Evolutionary conservation across 1,140 invertebrate species (phyloP).

Genomic region (Polyergus mexicanus): DNA sequence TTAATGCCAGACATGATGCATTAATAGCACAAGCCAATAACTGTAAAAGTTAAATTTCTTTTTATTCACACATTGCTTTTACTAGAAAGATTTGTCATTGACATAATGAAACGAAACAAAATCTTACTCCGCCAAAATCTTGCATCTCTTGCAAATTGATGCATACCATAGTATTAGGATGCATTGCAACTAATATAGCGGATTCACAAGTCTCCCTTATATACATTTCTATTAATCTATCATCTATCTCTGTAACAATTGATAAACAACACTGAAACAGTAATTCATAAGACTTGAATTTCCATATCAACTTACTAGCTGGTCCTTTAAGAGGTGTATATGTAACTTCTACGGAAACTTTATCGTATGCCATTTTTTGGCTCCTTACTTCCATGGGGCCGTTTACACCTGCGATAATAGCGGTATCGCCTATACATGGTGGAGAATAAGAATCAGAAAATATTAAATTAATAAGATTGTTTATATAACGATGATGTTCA

Average conservation of each 20-base stretch:
- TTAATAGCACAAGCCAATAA: conserved; percentile 93
- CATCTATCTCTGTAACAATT: conserved; percentile 88
- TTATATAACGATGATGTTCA: not conserved
- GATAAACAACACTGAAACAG: conserved; percentile 37
- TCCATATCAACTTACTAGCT: conserved; percentile 87
- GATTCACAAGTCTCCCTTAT: conserved; percentile 92
- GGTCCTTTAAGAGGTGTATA: conserved; percentile 92
- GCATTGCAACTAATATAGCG: conserved; percentile 89
- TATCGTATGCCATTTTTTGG: conserved; percentile 92
- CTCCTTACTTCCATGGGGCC: conserved; percentile 94
- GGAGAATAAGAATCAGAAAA: conserved; percentile 46
- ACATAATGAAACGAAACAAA: conserved; percentile 40
- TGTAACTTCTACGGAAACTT: conserved; percentile 92
- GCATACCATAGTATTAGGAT: conserved; percentile 92
- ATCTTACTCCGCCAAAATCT: conserved; percentile 92
- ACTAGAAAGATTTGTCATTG: conserved; percentile 6
- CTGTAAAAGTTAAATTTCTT: conserved; percentile 84
- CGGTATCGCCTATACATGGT: conserved; percentile 90
- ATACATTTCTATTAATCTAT: conserved; percentile 91
- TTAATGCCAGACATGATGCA: conserved; percentile 92
- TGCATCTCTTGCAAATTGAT: conserved; percentile 95
- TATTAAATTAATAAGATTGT: not conserved
- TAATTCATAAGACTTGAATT: not conserved
- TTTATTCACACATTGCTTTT: conserved; percentile 35
- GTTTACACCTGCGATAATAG: conserved; percentile 92